Evolutionary conservation across 2,888 invertebrate genomes (phyloP).

Genomic region (Ichneumoninae sp.): DNA sequence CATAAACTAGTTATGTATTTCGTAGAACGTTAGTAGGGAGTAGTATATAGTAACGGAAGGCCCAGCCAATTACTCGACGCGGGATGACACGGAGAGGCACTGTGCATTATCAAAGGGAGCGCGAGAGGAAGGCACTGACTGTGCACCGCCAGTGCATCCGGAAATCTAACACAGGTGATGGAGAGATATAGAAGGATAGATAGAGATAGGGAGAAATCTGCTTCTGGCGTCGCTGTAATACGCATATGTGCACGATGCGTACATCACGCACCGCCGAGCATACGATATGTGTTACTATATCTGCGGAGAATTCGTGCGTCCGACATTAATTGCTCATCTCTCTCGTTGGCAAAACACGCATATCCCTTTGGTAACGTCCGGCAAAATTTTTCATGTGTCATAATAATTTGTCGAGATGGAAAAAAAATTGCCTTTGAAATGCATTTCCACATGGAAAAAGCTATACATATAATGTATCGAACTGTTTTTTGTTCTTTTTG

Average conservation of each 20-base stretch:
- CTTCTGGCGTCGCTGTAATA: constrained; percentile 59
- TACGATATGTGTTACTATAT: constrained; percentile 59
- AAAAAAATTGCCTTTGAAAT: background rate
- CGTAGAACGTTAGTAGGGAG: constrained; percentile 47
- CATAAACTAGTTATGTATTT: constrained; percentile 63
- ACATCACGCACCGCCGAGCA: constrained; percentile 64
- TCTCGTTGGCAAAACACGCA: constrained; percentile 16
- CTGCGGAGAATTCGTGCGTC: constrained; percentile 60
- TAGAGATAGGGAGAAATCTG: constrained; percentile 43
- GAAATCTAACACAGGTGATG: constrained; percentile 65
- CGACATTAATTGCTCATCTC: constrained; percentile 61
- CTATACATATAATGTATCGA: background rate
- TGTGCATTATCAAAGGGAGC: constrained; percentile 72
- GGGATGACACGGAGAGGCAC: constrained; percentile 58
- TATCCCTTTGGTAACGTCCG: constrained; percentile 12
- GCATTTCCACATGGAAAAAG: background rate
- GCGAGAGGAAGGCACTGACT: constrained; percentile 38
- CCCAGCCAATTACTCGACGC: constrained; percentile 64
- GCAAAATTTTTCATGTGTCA: constrained; percentile 1
- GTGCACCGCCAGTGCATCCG: constrained; percentile 54
- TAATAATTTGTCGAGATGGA: constrained; percentile 4
- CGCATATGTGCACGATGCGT: constrained; percentile 58
- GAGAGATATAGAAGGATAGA: constrained; percentile 31
- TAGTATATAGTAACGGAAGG: constrained; percentile 38
- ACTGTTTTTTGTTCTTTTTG: background rate